Percentiles rank a stretch among this genome's conserved stretches.
Evolutionary conservation across 2,888 invertebrate genomes (phyloP).

Genomic region (Caenorhabditis sp.): DNA sequence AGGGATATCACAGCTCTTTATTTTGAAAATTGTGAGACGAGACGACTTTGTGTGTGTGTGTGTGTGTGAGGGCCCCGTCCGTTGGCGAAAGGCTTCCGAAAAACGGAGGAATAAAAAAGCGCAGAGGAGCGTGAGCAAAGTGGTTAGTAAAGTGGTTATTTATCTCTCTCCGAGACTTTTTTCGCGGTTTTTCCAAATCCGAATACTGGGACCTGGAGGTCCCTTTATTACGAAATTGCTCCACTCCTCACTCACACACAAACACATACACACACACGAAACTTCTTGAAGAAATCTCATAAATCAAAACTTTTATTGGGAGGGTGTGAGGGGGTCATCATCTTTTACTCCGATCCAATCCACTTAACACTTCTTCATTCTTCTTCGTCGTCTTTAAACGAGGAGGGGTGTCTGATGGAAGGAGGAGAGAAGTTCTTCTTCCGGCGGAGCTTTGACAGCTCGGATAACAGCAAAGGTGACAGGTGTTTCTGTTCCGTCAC

Average conservation of each 20-base stretch:
- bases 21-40: constrained; percentile 38
- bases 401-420: not conserved
- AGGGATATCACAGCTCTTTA: constrained; percentile 50
- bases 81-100: no score
- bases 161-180: constrained; percentile 42
- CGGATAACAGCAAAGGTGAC: no score
- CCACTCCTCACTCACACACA: no score
- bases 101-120: constrained; percentile 56
- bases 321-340: not conserved
- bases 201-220: no score
- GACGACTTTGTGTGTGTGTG: constrained; percentile 39
- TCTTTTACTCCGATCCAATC: constrained; percentile 26
- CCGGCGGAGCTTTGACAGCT: not conserved
- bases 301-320: constrained; percentile 48
- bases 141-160: constrained; percentile 58
- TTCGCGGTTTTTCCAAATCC: constrained; percentile 34
- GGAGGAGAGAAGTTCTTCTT: constrained; percentile 4
- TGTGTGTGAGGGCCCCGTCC: no score
- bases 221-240: constrained; percentile 32
- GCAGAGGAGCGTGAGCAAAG: constrained; percentile 53
- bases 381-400: no score
- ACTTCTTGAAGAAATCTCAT: constrained; percentile 26
- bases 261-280: no score
- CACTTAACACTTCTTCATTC: constrained; percentile 57
- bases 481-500: no score